A percentile compares a stretch with the other conserved stretches of the same genome.
phyloP scores from a whole-genome alignment of 2,113 vertebrate genomes.

The Periophthalmodon schlosseri region DNA sequence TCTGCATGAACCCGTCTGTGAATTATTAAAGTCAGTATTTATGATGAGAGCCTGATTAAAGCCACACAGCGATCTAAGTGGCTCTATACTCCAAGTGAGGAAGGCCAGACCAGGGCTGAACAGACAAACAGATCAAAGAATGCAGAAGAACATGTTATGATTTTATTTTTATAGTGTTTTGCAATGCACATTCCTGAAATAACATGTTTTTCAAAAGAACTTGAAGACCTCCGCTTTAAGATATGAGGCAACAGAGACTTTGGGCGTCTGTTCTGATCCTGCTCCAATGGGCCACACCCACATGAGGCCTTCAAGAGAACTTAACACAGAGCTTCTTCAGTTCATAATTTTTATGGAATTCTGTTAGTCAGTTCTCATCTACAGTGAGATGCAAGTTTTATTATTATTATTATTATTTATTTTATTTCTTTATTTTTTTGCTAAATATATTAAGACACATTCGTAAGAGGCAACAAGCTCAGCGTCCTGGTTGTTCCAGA shows the following conservation, averaged over 20 bases:
- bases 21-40: constrained; percentile 60
- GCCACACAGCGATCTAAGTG: constrained; percentile 13
- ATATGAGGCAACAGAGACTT: not conserved
- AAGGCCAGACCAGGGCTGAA: not conserved
- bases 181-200: constrained; percentile 1
- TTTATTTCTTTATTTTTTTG: too few relatives aligned
- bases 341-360: too few relatives aligned
- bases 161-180: not conserved
- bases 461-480: not conserved
- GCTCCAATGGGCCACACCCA: not conserved
- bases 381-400: not conserved
- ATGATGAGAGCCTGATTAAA: constrained; percentile 50
- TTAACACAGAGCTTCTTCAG: not conserved
- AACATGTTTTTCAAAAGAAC: not conserved
- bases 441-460: not conserved
- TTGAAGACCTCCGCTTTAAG: not conserved
- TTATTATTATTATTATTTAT: not conserved
- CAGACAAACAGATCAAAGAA: constrained; percentile 1
- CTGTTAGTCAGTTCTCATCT: too few relatives aligned
- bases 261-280: not conserved
- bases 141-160: not conserved
- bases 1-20: constrained; percentile 50
- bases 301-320: too few relatives aligned
- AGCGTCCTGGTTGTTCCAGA: constrained; percentile 20
- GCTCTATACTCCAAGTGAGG: not conserved